Base-by-base conservation (phyloP, 2,888 invertebrate species). In the Steinernema hermaphroditum region DNA sequence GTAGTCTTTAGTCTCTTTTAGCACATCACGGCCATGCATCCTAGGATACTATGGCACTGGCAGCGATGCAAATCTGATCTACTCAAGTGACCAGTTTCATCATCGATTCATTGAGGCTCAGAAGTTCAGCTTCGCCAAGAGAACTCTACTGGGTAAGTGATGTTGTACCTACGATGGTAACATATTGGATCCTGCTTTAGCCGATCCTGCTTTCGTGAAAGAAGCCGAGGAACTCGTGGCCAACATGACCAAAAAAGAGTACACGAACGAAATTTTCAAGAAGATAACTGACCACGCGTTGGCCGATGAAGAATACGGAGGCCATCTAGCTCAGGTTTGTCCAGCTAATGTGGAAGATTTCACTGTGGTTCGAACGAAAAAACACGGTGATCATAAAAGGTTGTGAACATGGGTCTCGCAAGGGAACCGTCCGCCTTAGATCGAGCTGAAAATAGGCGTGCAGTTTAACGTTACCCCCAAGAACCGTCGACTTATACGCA, bases 81-180 rank as follows among this genome's bases (percentile, higher is more conserved):
- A 29, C 44, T n/a, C n/a, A n/a, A 70, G 22, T 68, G 24, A 37
- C 22, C 24, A 62, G 12, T 4, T 16, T 27, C 54, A 68, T 9
- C 96, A 97, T 82, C 91, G 93, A 77, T 89, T 94, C 76, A 89
- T 93, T 12, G 96, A 97, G 87, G 91, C 92, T 6, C 93, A 94
- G 88, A 97, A 97, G 87, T 95, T 92, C 89, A 94, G 92, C 19
- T 95, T 92, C 87, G 95, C 93, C 0, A 91, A 91, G 84, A 73
- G 85, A 46, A 82, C 85, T 24, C 78, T 82, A 72, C 77, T 85
- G n/a, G 85, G 85, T 37, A 16, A 46, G n/a, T 16, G 6, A 9
- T 46, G n/a, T 46, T 16, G 46, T 19, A 27, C 22, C n/a, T 9
- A 4, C 27, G 6, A 27, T 4, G 16, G 16, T 24, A 54, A 22